These are phyloP conservation scores for Synergus umbraculus DNA, from an alignment of 2,888 invertebrate species.

Conservation along the genomic window DNA sequence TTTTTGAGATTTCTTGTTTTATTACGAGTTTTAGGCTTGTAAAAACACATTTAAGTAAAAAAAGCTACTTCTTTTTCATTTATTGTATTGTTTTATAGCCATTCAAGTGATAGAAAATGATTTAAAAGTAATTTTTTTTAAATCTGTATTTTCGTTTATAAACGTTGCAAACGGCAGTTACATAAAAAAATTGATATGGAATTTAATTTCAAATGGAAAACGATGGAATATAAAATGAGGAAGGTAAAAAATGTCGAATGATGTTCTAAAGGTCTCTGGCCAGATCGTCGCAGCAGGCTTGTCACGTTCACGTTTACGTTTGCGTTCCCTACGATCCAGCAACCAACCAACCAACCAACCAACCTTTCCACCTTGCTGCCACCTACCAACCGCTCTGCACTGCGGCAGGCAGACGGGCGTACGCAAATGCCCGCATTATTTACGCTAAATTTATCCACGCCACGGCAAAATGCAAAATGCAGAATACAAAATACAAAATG, in stretches of 20 bases:
- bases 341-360: conserved; percentile 16
- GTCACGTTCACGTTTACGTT: conserved; percentile 51
- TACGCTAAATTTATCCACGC: conserved; percentile 71
- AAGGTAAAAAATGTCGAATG: conserved; percentile 34
- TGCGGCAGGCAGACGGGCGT: conserved; percentile 56
- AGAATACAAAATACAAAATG: conserved; percentile 65
- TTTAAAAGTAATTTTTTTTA: no score
- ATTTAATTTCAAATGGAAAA: not conserved
- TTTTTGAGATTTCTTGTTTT: no score
- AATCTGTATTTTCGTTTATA: no score
- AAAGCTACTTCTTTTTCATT: no score
- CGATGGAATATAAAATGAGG: not conserved
- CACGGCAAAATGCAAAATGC: conserved; percentile 67
- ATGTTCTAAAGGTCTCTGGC: conserved; percentile 39
- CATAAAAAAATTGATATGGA: not conserved
- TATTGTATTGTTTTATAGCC: no score
- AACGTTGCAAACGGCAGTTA: no score
- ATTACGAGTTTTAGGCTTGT: no score
- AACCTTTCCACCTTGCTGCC: conserved; percentile 49
- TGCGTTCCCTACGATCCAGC: conserved; percentile 37
- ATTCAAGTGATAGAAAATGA: no score
- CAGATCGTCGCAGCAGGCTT: conserved; percentile 42
- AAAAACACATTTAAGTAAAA: no score
- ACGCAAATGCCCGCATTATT: conserved; percentile 69
- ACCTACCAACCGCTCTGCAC: conserved; percentile 54